A percentile compares a stretch with the other conserved stretches of the same genome.
phyloP scores from a whole-genome alignment of 1,140 invertebrate species.

The Danaus melanippus region DNA sequence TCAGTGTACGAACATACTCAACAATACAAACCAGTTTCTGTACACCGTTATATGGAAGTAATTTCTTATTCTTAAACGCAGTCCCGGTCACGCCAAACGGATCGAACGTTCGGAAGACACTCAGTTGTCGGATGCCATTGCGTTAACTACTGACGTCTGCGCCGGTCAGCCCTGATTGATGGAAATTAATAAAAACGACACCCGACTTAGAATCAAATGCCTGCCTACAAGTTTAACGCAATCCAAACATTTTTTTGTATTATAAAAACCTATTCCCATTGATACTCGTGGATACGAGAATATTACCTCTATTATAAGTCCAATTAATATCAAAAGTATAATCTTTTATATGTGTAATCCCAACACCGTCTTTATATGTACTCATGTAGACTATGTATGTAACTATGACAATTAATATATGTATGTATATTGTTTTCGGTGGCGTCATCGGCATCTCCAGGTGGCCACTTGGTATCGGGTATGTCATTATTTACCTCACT shows the following conservation, averaged over 20 bases:
- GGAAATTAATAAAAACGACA: slow-evolving; percentile 26
- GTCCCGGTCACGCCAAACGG: slow-evolving; percentile 40
- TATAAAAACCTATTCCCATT: slow-evolving; percentile 1
- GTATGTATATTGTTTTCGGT: slow-evolving; percentile 67
- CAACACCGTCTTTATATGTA: background rate
- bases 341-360: background rate
- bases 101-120: slow-evolving; percentile 32
- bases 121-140: slow-evolving; percentile 30
- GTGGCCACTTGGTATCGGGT: slow-evolving; percentile 88
- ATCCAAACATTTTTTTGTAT: too few species aligned
- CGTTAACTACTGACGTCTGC: slow-evolving; percentile 26
- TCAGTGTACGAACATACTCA: slow-evolving; percentile 32
- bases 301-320: slow-evolving; percentile 2
- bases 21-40: slow-evolving; percentile 57
- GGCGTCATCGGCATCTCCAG: slow-evolving; percentile 70
- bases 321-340: slow-evolving; percentile 9
- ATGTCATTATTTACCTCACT: slow-evolving; percentile 75
- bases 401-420: slow-evolving; percentile 40
- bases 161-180: slow-evolving; percentile 17
- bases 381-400: slow-evolving; percentile 15
- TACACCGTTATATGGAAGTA: slow-evolving; percentile 57
- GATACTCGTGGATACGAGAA: background rate
- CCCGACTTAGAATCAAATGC: slow-evolving; percentile 24
- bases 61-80: slow-evolving; percentile 52
- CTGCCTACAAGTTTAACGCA: too few species aligned